Evolutionary conservation across 2,888 invertebrate genomes (phyloP).

Genomic region (Nymphalis c-album): DNA sequence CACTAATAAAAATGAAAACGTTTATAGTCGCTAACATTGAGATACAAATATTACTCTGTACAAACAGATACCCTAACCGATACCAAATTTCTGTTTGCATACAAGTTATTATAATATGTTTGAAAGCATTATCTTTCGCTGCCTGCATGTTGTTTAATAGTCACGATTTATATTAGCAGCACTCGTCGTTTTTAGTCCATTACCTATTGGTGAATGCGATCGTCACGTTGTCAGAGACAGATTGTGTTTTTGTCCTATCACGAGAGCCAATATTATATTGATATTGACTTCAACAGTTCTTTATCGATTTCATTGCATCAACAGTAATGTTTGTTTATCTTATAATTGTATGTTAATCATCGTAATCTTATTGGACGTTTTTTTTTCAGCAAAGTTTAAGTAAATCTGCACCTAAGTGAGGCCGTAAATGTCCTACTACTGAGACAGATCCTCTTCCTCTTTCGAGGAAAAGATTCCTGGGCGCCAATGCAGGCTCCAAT

Average conservation of each 20-base stretch:
- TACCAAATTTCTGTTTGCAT: background rate
- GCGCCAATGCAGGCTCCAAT: no score
- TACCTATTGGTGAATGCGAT: background rate
- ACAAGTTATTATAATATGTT: background rate
- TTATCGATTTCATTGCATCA: background rate
- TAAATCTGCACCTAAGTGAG: no score
- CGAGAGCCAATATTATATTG: background rate
- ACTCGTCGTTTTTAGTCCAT: slow-evolving; percentile 6
- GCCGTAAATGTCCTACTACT: no score
- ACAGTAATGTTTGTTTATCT: no score
- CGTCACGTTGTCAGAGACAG: background rate
- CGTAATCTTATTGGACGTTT: no score
- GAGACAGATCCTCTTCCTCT: no score
- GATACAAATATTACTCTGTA: background rate
- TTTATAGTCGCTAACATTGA: background rate
- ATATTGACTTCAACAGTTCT: background rate
- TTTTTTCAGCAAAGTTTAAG: no score
- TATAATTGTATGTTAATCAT: no score
- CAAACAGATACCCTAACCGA: background rate
- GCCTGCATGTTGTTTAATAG: background rate
- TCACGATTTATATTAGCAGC: slow-evolving; percentile 7
- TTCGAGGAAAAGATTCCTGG: no score
- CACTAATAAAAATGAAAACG: no score
- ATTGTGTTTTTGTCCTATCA: background rate
- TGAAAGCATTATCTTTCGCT: background rate